These are phyloP conservation scores for Montipora capricornis DNA, from an alignment of 64 coral and sea anemone species.

Conservation along the genomic window DNA sequence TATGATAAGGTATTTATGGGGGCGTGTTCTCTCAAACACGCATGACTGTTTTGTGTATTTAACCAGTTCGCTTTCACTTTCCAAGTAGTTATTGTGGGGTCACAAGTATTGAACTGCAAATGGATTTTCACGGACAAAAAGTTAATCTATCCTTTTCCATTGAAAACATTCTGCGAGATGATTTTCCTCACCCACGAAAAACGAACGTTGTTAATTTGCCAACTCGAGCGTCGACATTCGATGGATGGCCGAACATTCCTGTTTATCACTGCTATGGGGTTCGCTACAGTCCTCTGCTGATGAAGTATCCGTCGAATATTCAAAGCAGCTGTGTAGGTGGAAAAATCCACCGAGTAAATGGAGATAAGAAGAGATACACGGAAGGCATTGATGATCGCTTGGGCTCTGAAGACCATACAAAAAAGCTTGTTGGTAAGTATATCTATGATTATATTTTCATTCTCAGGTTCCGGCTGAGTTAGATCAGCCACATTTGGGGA, in stretches of 20 bases:
- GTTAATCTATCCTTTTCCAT: slow-evolving; percentile 24
- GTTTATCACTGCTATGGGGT: not conserved
- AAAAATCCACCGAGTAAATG: not conserved
- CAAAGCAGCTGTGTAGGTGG: not conserved
- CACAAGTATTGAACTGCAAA: not conserved
- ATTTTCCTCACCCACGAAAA: slow-evolving; percentile 17
- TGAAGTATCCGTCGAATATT: slow-evolving; percentile 1
- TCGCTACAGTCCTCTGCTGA: slow-evolving; percentile 11
- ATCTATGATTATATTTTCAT: not conserved
- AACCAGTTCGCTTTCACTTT: slow-evolving; percentile 2
- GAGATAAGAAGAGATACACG: not conserved
- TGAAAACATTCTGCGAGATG: slow-evolving; percentile 47
- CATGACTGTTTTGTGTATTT: slow-evolving; percentile 8
- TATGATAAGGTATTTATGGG: not conserved
- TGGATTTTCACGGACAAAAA: slow-evolving; percentile 21
- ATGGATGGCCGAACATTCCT: not conserved
- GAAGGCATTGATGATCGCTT: not conserved
- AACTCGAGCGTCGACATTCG: not conserved
- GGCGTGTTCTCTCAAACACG: slow-evolving; percentile 8
- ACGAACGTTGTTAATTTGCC: not conserved
- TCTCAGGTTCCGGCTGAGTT: not conserved
- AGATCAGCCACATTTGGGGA: too few relatives aligned
- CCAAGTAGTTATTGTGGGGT: not conserved
- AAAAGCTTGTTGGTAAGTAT: not conserved
- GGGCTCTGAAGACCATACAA: slow-evolving; percentile 3